Evolutionary conservation across 1,140 invertebrate genomes (phyloP), one percentile per base, ranked within the genome.

Genomic region (Plutomurus gul): DNA sequence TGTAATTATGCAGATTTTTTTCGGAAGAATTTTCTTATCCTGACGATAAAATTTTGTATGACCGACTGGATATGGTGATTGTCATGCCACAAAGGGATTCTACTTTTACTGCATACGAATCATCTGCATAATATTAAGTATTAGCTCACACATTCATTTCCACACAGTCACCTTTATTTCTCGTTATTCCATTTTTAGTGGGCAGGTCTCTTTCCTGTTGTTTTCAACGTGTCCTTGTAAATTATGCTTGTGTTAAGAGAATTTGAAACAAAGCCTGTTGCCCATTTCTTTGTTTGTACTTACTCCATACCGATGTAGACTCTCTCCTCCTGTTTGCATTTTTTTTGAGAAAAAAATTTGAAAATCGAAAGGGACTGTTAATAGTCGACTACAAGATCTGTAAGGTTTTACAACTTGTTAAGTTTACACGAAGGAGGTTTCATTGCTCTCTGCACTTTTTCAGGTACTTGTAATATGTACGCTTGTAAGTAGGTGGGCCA

Each of bases 1-100:
- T 65, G 56, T 65, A 65, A 65, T 65, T 65, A 65, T 65, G 56
- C 56, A 65, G 56, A 65, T 65, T 30, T 65, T n/a, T 65, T 65
- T 65, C 56, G 18, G 27, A 65, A 65, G 25, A 36, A 16, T 65
- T 65, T 65, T 65, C 18, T 8, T 16, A 65, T 65, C 30, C 36
- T n/a, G 13, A 18, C 30, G 27, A n/a, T 65, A 65, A 65, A 65
- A 65, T 65, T 65, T 65, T 33, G 56, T 33, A 65, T n/a, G n/a
- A n/a, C n/a, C n/a, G n/a, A n/a, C n/a, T n/a, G n/a, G n/a, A n/a
- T n/a, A n/a, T n/a, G n/a, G n/a, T n/a, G n/a, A n/a, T n/a, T n/a
- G n/a, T n/a, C n/a, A n/a, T n/a, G n/a, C n/a, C n/a, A n/a, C n/a
- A n/a, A n/a, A n/a, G n/a, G n/a, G n/a, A n/a, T n/a, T n/a, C n/a